Base-by-base conservation (phyloP, 2,888 invertebrate species). In the Panopea generosa region DNA sequence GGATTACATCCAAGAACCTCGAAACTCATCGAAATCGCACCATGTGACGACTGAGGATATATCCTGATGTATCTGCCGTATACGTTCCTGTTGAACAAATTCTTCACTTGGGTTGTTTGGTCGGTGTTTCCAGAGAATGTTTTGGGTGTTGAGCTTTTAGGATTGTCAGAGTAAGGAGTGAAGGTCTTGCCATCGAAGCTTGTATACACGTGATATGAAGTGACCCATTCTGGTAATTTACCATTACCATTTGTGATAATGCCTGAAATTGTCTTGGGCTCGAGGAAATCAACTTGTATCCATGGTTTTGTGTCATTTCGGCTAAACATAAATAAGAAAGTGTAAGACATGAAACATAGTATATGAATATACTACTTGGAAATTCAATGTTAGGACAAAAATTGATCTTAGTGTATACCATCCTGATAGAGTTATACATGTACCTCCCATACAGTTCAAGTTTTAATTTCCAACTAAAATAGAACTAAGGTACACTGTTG, bases 1-100 rank as follows among this genome's bases (percentile, higher is more conserved):
- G 86, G 83, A 40, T 86, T 79, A 73, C 89, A 90, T 7, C 89
- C 89, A 16, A 84, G 73, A n/a, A 90, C 73, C 59, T 88, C 85
- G 59, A 89, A 89, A 47, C 84, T 85, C 61, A 90, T 56, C 6
- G 84, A 86, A 18, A 81, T 63, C 14, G 69, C 77, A 24, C 75
- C 82, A 55, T 87, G 74, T 76, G 75, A 86, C 20, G 82, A 84
- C 16, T 80, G 53, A 2, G 89, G 87, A 52, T 85, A 79, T 22
- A 87, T 71, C 40, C 85, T 73, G n/a, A 87, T 70, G 65, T 76
- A 89, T 55, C 79, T 82, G 14, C 86, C 87, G 47, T 79, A 70
- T 33, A 87, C 73, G 60, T 88, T 84, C 26, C 84, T 65, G 71
- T 85, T 86, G 73, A 89, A 89, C 33, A 84, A 63, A 14, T 71